phyloP scores from a whole-genome alignment of 2,113 vertebrate species.

The Oreochromis aureus region DNA sequence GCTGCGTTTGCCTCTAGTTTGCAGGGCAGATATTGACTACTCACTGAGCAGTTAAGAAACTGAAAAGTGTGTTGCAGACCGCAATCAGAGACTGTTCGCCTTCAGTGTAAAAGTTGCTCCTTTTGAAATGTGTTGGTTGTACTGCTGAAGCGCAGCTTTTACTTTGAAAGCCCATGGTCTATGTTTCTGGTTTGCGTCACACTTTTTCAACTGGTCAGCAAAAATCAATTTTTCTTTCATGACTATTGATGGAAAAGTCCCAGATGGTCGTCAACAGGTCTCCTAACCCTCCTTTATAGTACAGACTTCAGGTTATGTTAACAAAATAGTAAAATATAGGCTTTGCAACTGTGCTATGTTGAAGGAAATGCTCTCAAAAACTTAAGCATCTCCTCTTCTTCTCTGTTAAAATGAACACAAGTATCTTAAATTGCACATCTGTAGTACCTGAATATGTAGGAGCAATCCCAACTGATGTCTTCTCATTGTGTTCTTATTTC shows the following conservation, averaged over 20 bases:
- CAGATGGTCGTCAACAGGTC: not conserved
- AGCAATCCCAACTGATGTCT: not conserved
- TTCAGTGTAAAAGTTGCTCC: not conserved
- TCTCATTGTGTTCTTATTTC: not conserved
- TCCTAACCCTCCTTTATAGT: not conserved
- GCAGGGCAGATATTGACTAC: not conserved
- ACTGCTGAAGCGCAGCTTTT: not conserved
- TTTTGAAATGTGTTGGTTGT: not conserved
- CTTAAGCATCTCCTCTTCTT: not conserved
- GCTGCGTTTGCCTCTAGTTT: not conserved
- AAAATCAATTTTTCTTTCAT: not conserved
- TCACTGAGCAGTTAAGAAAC: not conserved
- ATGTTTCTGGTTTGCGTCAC: not conserved
- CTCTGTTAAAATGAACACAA: fast-evolving
- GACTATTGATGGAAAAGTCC: not conserved
- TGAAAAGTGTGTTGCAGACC: not conserved
- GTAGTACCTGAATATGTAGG: not conserved
- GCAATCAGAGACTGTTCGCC: not conserved
- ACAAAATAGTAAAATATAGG: not conserved
- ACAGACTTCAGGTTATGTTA: not conserved
- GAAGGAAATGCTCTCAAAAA: not conserved
- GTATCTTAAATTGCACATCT: not conserved
- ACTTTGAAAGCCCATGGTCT: not conserved
- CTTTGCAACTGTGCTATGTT: not conserved
- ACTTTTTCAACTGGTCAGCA: not conserved